Evolutionary conservation across 2,888 invertebrate species (phyloP).

Genomic region (Coenonympha arcania): DNA sequence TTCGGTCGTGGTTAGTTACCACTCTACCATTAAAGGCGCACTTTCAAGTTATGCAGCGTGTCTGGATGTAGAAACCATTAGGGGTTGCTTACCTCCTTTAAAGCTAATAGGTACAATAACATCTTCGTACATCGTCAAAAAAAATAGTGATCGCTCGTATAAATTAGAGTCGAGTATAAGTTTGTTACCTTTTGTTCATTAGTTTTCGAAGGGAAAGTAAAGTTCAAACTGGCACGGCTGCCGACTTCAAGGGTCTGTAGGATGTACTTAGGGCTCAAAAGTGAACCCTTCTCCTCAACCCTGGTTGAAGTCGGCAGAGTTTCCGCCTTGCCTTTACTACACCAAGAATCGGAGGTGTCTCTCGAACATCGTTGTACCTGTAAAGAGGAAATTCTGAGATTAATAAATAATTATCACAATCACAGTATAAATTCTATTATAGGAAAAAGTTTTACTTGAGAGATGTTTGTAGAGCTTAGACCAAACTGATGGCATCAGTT

Average conservation of each 20-base stretch:
- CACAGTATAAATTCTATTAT: neutral
- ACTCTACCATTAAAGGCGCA: too few species aligned
- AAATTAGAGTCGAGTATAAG: too few species aligned
- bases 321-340: slow-evolving; percentile 35
- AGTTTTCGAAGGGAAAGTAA: slow-evolving; percentile 18
- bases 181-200: slow-evolving; percentile 29
- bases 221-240: slow-evolving; percentile 14
- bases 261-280: slow-evolving; percentile 32
- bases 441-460: neutral
- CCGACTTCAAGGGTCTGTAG: slow-evolving; percentile 25
- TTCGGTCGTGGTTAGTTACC: too few species aligned
- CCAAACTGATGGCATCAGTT: too few species aligned
- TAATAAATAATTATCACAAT: neutral
- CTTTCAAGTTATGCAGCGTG: too few species aligned
- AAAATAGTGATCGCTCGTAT: too few species aligned
- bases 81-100: too few species aligned
- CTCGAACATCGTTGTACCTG: slow-evolving; percentile 37
- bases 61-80: too few species aligned
- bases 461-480: too few species aligned
- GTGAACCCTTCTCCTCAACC: slow-evolving; percentile 18
- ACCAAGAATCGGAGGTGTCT: slow-evolving; percentile 34
- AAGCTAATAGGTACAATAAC: too few species aligned
- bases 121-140: too few species aligned
- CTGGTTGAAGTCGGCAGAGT: slow-evolving; percentile 9
- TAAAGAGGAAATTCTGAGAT: slow-evolving; percentile 7